Evolutionary conservation across 1,140 invertebrate species (phyloP).

Genomic region (Orussus abietinus): DNA sequence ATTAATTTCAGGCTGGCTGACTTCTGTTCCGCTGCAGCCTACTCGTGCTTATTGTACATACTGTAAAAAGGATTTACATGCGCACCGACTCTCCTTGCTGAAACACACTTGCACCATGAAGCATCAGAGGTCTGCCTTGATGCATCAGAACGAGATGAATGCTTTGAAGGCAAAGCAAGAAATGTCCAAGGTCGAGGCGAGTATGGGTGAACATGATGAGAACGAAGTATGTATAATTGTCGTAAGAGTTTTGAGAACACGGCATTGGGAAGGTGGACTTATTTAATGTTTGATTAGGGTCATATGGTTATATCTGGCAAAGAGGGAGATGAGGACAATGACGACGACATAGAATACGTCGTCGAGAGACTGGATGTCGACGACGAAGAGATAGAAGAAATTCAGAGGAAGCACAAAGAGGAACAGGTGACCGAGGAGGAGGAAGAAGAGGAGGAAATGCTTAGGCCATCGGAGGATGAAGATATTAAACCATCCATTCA

Average conservation of each 20-base stretch:
- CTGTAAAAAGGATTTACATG: constrained; percentile 60
- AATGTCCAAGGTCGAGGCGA: background rate
- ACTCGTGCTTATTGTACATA: constrained; percentile 58
- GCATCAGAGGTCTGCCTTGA: constrained; percentile 54
- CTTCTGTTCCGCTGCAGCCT: constrained; percentile 50
- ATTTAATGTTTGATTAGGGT: background rate
- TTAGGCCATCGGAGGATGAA: constrained; percentile 27
- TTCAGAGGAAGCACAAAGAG: constrained; percentile 16
- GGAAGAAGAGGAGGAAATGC: constrained; percentile 17
- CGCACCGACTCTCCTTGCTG: constrained; percentile 56
- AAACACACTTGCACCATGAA: constrained; percentile 60
- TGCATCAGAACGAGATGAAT: constrained; percentile 30
- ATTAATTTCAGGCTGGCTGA: constrained; percentile 53
- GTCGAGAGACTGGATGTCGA: constrained; percentile 39
- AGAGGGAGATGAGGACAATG: constrained; percentile 21
- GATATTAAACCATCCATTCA: constrained; percentile 17
- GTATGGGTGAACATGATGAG: constrained; percentile 14
- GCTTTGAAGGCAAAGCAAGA: constrained; percentile 18
- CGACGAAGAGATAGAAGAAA: constrained; percentile 27
- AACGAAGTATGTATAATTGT: too few relatives aligned
- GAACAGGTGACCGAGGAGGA: constrained; percentile 33
- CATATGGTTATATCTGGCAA: constrained; percentile 2
- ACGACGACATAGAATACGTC: constrained; percentile 33
- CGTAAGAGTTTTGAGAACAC: too few relatives aligned
- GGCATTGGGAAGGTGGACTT: constrained; percentile 13